phyloP scores from a whole-genome alignment of 2,113 vertebrate genomes.

The Calyptomena viridis region DNA sequence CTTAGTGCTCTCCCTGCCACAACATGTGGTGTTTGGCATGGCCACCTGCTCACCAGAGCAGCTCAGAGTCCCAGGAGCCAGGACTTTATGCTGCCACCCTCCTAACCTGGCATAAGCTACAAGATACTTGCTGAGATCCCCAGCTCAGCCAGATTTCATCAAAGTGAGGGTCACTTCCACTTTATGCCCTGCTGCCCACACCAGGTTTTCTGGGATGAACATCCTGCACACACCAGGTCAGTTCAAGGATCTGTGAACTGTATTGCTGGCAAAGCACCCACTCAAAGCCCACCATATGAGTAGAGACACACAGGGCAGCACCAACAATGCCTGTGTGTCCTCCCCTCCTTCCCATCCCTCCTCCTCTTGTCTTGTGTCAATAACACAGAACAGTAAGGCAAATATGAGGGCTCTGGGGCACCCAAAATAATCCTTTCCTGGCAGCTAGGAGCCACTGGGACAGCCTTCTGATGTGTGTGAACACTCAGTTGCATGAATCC shows the following conservation, averaged over 20 bases:
- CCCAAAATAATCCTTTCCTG: background rate
- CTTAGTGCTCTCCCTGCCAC: background rate
- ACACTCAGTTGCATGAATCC: background rate
- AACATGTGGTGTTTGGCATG: rapidly evolving
- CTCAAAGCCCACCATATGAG: background rate
- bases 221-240: background rate
- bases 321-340: background rate
- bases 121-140: background rate
- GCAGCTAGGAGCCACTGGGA: background rate
- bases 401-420: background rate
- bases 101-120: background rate
- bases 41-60: background rate
- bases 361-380: background rate
- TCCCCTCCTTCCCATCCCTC: background rate
- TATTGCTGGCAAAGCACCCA: background rate
- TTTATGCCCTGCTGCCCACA: background rate
- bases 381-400: background rate
- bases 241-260: background rate
- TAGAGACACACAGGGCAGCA: background rate
- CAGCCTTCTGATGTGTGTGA: background rate
- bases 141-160: background rate
- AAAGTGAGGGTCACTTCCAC: background rate
- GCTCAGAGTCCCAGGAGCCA: background rate
- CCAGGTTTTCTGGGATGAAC: background rate
- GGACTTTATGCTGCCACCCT: background rate